Evolutionary conservation across 1,140 invertebrate species (phyloP).

Genomic region (Hermetia illucens): DNA sequence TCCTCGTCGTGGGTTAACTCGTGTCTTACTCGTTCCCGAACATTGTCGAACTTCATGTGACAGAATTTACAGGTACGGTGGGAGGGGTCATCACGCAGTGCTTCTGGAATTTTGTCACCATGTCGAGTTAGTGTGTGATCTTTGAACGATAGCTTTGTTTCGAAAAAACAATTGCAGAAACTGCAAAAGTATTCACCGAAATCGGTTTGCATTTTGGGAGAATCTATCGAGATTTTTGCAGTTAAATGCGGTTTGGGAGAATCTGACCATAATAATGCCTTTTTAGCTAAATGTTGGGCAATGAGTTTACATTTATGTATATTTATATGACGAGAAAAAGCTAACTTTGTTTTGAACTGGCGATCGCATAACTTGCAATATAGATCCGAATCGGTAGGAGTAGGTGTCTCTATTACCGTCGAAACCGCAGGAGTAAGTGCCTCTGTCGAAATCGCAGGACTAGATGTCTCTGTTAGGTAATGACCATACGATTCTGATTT

Average conservation of each 20-base stretch:
- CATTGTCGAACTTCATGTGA: not conserved
- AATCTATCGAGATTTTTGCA: not conserved
- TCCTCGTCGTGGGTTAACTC: slow-evolving; percentile 23
- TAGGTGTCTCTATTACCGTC: no score
- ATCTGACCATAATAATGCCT: no score
- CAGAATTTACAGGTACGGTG: not conserved
- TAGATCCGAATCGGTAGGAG: not conserved
- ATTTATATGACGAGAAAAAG: not conserved
- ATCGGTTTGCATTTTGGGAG: no score
- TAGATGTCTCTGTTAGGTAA: not conserved
- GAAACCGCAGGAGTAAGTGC: not conserved
- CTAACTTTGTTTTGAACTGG: not conserved
- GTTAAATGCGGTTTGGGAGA: no score
- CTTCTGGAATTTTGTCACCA: no score
- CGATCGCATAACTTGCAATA: not conserved
- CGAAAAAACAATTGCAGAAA: no score
- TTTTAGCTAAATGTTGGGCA: no score
- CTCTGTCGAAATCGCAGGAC: not conserved
- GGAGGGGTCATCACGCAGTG: no score
- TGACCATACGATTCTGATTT: not conserved
- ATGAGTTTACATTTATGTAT: no score
- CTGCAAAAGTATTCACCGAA: no score
- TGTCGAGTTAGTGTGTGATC: no score
- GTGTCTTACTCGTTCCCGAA: slow-evolving; percentile 8
- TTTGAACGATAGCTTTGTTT: no score